Percentiles rank a stretch among this genome's conserved stretches.
phyloP scores from a whole-genome alignment of 2,113 vertebrate genomes.

The Albula goreensis region DNA sequence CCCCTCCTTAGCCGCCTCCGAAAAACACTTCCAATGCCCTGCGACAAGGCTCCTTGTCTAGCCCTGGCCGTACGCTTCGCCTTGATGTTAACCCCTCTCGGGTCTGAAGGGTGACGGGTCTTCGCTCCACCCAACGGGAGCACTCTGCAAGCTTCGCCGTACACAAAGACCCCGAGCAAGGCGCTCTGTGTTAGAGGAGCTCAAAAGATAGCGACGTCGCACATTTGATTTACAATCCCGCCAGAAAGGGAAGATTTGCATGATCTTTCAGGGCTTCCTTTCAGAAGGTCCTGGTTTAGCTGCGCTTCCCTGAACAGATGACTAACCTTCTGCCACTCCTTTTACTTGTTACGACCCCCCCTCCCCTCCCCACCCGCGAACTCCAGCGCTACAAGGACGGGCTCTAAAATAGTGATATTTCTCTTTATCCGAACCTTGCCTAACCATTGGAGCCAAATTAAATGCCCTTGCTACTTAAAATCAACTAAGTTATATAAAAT shows the following conservation, averaged over 20 bases:
- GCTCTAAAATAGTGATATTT: background rate
- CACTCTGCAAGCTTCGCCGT: background rate
- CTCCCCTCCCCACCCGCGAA: background rate
- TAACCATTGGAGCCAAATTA: background rate
- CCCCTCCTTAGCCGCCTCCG: background rate
- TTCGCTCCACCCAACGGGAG: background rate
- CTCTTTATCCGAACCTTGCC: background rate
- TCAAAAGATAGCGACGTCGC: background rate
- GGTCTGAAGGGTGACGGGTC: background rate
- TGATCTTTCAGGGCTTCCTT: background rate
- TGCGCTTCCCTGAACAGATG: background rate
- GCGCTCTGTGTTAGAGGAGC: background rate
- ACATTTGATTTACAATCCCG: background rate
- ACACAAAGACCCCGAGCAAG: background rate
- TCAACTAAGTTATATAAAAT: background rate
- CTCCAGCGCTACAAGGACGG: background rate
- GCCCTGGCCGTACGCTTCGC: background rate
- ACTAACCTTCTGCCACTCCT: background rate
- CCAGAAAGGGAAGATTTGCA: background rate
- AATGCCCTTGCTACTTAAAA: background rate
- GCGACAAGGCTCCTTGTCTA: background rate
- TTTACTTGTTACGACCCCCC: background rate
- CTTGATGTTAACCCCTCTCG: background rate
- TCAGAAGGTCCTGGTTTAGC: background rate
- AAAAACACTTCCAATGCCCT: background rate